Evolutionary conservation across 2,797 vertebrate genomes (phyloP).

Genomic region (Enteromius trimaculatus): DNA sequence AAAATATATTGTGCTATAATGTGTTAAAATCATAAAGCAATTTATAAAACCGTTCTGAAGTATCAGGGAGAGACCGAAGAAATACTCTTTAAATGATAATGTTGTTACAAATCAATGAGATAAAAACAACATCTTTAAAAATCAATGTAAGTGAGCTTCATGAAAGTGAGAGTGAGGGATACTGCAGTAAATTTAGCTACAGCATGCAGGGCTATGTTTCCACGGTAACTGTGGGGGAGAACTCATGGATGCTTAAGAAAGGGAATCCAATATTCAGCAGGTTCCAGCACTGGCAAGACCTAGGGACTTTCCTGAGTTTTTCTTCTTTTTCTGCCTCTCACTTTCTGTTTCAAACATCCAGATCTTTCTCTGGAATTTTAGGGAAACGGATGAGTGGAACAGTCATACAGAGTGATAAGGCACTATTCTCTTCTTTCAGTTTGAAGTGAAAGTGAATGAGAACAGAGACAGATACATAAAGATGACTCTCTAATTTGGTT

Average conservation of each 20-base stretch:
- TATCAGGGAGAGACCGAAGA: background rate
- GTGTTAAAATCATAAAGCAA: background rate
- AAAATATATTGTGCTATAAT: background rate
- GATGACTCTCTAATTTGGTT: background rate
- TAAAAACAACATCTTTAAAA: constrained; percentile 15
- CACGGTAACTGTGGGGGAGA: constrained; percentile 70
- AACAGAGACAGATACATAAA: background rate
- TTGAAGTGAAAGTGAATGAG: background rate
- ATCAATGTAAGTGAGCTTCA: constrained; percentile 19
- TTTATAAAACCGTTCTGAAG: background rate
- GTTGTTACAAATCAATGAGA: constrained; percentile 1
- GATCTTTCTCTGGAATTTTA: constrained; percentile 21
- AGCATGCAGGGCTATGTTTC: constrained; percentile 65
- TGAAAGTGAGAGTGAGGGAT: constrained; percentile 29
- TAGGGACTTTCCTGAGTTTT: constrained; percentile 46
- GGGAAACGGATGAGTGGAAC: background rate
- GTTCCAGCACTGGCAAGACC: constrained; percentile 46
- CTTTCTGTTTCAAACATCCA: constrained; percentile 43
- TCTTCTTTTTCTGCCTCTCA: constrained; percentile 22
- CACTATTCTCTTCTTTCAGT: background rate
- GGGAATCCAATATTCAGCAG: constrained; percentile 48
- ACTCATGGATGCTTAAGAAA: constrained; percentile 51
- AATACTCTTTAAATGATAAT: background rate
- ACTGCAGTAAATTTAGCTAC: constrained; percentile 51
- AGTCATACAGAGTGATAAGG: background rate